Percentiles rank a stretch among this genome's conserved stretches.
Conservation (phyloP, 1,140 invertebrate genomes). For the Megathymus violae region DNA sequence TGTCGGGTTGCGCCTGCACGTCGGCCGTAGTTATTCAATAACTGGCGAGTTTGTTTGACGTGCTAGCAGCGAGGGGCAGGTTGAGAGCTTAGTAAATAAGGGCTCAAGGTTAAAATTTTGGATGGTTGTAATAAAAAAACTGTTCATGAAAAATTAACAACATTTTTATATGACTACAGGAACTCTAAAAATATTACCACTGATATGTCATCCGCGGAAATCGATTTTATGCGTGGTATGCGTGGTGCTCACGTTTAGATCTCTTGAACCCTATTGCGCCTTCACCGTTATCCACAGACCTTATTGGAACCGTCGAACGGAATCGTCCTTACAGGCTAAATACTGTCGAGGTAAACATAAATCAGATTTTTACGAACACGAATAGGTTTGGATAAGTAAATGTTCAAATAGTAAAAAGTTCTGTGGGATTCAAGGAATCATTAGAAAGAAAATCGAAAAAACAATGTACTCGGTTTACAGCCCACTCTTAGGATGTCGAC, state of each 20-base stretch:
- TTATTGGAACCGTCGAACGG: slow-evolving; percentile 24
- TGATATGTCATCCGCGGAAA: slow-evolving; percentile 37
- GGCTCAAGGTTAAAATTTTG: slow-evolving; percentile 22
- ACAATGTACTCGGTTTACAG: slow-evolving; percentile 10
- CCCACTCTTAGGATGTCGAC: slow-evolving; percentile 1
- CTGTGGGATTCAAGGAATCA: slow-evolving; percentile 17
- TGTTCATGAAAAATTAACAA: slow-evolving; percentile 24
- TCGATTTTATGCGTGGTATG: slow-evolving; percentile 33
- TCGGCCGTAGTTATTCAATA: no score
- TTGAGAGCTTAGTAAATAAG: slow-evolving; percentile 38
- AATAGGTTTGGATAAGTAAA: slow-evolving; percentile 35
- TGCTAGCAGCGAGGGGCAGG: no score
- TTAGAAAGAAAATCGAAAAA: slow-evolving; percentile 17
- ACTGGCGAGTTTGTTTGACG: no score
- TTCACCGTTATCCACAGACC: slow-evolving; percentile 35
- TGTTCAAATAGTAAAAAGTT: slow-evolving; percentile 25
- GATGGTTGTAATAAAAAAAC: slow-evolving; percentile 18
- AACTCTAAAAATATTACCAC: slow-evolving; percentile 42
- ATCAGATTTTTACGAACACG: slow-evolving; percentile 25
- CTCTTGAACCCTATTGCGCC: slow-evolving; percentile 20
- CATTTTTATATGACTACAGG: slow-evolving; percentile 39
- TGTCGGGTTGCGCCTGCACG: no score
- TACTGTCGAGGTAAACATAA: slow-evolving; percentile 32
- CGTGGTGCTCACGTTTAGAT: slow-evolving; percentile 37
- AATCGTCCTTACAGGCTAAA: slow-evolving; percentile 43